These are phyloP conservation scores for Emys orbicularis DNA, from an alignment of 2,797 vertebrate species.

Conservation along the genomic window DNA sequence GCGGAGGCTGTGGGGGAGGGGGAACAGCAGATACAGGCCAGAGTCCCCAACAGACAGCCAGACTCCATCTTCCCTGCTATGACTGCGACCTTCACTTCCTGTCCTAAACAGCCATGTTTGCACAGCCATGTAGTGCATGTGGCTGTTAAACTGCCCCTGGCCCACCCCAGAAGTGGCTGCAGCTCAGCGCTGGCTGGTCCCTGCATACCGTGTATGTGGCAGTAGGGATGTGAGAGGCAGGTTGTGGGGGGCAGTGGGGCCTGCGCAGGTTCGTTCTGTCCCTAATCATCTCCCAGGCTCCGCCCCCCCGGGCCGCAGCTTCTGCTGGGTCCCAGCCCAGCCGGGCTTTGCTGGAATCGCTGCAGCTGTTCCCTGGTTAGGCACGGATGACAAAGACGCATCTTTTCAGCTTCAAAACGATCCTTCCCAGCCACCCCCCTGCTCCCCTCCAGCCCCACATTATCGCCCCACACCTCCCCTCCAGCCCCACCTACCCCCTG, in stretches of 20 bases:
- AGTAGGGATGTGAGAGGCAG: background rate
- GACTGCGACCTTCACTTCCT: background rate
- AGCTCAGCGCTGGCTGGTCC: background rate
- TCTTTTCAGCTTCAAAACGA: background rate
- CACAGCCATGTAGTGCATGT: background rate
- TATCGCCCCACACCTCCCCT: background rate
- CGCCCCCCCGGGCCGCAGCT: background rate
- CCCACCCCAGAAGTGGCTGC: background rate
- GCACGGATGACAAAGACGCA: constrained; percentile 22
- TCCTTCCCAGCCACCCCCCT: background rate
- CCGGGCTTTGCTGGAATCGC: constrained; percentile 4
- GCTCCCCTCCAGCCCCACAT: background rate
- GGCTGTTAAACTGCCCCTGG: background rate
- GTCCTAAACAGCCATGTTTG: background rate
- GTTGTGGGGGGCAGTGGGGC: background rate
- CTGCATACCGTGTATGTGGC: background rate
- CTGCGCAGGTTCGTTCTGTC: background rate
- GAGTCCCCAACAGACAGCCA: background rate
- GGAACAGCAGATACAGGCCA: background rate
- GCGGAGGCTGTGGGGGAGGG: too few relatives aligned
- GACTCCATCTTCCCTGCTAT: background rate
- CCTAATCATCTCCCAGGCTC: background rate
- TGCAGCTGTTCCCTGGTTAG: constrained; percentile 46
- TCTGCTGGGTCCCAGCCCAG: background rate
- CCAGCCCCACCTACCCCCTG: too few relatives aligned